These are phyloP conservation scores for Stenchaetothrips biformis DNA, from an alignment of 2,888 invertebrate genomes.

Conservation along the genomic window DNA sequence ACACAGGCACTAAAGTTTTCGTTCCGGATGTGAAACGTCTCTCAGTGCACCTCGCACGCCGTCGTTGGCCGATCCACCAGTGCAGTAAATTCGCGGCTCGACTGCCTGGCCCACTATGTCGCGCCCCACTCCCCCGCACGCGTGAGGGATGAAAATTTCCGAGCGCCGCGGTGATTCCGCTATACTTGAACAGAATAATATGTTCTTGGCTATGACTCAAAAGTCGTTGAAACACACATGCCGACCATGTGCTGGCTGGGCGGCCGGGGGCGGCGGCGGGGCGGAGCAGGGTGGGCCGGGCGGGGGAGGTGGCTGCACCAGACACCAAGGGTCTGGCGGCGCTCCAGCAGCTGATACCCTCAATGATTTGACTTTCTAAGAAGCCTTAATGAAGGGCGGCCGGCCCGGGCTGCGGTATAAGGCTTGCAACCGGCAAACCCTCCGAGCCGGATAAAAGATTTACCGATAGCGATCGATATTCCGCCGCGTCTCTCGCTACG, in stretches of 20 bases:
- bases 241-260: background rate
- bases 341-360: slow-evolving; percentile 17
- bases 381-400: slow-evolving; percentile 16
- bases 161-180: background rate
- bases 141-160: background rate
- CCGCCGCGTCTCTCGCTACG: background rate
- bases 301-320: background rate
- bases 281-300: background rate
- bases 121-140: no score
- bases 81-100: no score
- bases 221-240: background rate
- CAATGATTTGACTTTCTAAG: slow-evolving; percentile 25
- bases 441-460: background rate
- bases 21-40: no score
- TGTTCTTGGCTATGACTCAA: slow-evolving; percentile 1
- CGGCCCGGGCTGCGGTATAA: background rate
- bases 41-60: no score
- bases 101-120: no score
- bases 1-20: no score
- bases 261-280: no score
- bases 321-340: slow-evolving; percentile 13
- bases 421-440: background rate
- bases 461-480: background rate
- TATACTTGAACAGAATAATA: background rate
- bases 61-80: no score